These are phyloP conservation scores for Drosophila prolongata DNA, from an alignment of 2,888 invertebrate species.

Conservation along the genomic window DNA sequence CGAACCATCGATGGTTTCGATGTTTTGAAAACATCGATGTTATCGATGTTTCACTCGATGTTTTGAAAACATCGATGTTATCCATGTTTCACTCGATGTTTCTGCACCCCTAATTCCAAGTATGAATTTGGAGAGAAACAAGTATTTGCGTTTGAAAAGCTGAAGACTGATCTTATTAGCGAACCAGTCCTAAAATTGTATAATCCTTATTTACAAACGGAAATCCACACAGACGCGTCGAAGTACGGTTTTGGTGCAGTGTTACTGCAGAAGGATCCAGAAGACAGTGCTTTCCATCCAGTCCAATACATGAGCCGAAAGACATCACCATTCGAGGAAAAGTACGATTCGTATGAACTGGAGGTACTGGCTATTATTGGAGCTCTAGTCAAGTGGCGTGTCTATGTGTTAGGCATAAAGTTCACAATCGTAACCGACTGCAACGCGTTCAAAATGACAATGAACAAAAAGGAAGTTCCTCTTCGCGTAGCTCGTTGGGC, in stretches of 20 bases:
- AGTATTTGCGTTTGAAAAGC: no score
- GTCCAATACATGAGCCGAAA: conserved; percentile 7
- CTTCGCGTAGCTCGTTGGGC: conserved; percentile 5
- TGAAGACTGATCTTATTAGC: no score
- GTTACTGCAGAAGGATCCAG: neutral
- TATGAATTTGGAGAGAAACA: neutral
- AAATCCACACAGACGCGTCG: neutral
- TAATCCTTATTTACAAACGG: neutral
- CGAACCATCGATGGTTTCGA: no score
- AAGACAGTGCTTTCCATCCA: neutral
- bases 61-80: no score
- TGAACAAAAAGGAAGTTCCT: neutral
- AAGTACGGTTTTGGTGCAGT: no score
- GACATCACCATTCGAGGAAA: neutral
- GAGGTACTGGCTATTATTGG: neutral
- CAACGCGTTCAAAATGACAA: no score
- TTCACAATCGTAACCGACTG: no score
- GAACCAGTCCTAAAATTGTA: conserved; percentile 1
- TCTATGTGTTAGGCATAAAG: neutral
- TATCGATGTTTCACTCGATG: no score
- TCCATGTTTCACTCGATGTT: no score
- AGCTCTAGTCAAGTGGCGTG: no score
- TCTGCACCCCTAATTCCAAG: no score
- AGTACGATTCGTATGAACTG: conserved; percentile 1
- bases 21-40: no score